Percentiles rank a stretch among this genome's conserved stretches.
Conservation (phyloP, 1,140 invertebrate species). For the Cecropterus lyciades region DNA sequence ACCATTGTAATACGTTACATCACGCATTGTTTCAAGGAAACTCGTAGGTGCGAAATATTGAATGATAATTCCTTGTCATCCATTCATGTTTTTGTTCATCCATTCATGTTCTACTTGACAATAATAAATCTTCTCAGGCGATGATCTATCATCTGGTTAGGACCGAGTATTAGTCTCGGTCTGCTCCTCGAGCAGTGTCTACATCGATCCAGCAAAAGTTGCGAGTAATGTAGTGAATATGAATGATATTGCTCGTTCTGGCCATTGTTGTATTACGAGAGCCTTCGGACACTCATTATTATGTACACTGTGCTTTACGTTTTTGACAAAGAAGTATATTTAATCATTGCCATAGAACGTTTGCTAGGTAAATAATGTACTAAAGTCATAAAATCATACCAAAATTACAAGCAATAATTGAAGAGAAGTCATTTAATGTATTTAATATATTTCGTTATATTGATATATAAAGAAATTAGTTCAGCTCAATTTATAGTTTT, state of each 20-base stretch:
- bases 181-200: constrained; percentile 2
- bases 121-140: constrained; percentile 8
- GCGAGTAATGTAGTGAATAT: constrained; percentile 9
- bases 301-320: too few species aligned
- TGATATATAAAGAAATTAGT: too few species aligned
- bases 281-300: too few species aligned
- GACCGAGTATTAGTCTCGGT: neutral
- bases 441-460: too few species aligned
- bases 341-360: too few species aligned
- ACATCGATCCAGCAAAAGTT: constrained; percentile 12
- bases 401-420: too few species aligned
- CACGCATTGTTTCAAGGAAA: neutral
- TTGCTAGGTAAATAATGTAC: too few species aligned
- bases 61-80: constrained; percentile 16
- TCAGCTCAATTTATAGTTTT: too few species aligned
- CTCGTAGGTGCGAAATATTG: neutral
- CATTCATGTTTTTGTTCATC: constrained; percentile 12
- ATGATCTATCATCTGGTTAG: constrained; percentile 10
- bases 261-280: neutral
- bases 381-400: too few species aligned
- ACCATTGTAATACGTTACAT: too few species aligned
- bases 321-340: too few species aligned
- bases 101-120: constrained; percentile 2
- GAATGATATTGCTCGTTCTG: constrained; percentile 9
- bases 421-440: too few species aligned